These are phyloP conservation scores for Macrotus californicus DNA, from an alignment of 2,113 vertebrate genomes.

Conservation along the genomic window DNA sequence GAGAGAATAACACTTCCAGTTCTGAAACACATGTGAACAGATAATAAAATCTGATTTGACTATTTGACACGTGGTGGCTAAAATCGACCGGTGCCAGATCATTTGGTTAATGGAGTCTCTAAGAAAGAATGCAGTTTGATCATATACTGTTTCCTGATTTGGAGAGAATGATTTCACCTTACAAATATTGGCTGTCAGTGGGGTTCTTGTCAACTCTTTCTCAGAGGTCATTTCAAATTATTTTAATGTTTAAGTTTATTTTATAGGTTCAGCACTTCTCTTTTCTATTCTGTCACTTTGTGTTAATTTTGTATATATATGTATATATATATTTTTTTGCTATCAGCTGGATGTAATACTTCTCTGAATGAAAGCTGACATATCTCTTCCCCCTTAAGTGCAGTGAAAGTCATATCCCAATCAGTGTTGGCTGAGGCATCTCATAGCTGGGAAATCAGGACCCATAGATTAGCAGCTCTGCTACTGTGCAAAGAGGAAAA, in stretches of 20 bases:
- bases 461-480: background rate
- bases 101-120: background rate
- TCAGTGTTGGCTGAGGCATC: background rate
- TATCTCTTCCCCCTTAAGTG: background rate
- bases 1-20: background rate
- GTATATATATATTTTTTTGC: background rate
- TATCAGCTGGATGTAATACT: background rate
- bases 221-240: background rate
- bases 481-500: background rate
- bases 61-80: background rate
- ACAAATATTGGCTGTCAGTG: background rate
- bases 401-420: background rate
- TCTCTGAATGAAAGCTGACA: slow-evolving; percentile 44
- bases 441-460: background rate
- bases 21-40: background rate
- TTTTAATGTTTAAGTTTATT: background rate
- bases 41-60: background rate
- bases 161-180: background rate
- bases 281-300: background rate
- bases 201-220: background rate
- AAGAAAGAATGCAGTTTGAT: background rate
- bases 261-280: background rate
- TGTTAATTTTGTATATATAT: background rate
- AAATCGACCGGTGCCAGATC: background rate
- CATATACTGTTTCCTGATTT: background rate